Evolutionary conservation across 2,797 vertebrate species (phyloP).

Genomic region (Phyllotis vaccarum): DNA sequence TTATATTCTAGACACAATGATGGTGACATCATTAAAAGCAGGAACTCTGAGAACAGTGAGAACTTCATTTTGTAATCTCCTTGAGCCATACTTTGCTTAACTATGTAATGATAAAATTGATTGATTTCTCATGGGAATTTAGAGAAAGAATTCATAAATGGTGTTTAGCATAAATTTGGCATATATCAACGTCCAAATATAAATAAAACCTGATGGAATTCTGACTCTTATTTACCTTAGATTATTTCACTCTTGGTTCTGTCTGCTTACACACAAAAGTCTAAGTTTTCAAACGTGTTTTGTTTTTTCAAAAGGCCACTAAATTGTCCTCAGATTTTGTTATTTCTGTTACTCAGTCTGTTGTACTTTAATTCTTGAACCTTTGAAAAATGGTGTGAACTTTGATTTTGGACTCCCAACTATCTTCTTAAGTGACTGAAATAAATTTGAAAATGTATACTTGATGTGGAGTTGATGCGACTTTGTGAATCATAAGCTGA

Average conservation of each 20-base stretch:
- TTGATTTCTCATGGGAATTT: neutral
- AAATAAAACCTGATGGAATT: neutral
- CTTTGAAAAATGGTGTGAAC: slow-evolving; percentile 8
- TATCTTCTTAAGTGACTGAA: neutral
- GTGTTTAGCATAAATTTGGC: neutral
- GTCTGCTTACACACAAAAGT: neutral
- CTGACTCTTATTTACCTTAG: neutral
- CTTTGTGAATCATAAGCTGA: neutral
- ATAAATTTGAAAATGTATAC: neutral
- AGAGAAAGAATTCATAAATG: slow-evolving; percentile 7
- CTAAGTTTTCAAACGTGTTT: neutral
- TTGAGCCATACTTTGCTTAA: neutral
- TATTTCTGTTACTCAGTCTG: neutral
- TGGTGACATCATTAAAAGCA: neutral
- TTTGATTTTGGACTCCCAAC: neutral
- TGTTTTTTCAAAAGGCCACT: neutral
- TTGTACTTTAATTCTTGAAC: neutral
- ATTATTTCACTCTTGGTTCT: neutral
- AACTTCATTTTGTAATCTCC: neutral
- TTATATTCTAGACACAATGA: neutral
- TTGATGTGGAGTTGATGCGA: neutral
- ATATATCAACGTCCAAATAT: neutral
- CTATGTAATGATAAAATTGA: neutral
- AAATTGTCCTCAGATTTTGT: neutral
- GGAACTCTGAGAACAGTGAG: neutral